Base-by-base conservation (phyloP, 2,888 invertebrate species). In the Mesorhabditis sp. region DNA sequence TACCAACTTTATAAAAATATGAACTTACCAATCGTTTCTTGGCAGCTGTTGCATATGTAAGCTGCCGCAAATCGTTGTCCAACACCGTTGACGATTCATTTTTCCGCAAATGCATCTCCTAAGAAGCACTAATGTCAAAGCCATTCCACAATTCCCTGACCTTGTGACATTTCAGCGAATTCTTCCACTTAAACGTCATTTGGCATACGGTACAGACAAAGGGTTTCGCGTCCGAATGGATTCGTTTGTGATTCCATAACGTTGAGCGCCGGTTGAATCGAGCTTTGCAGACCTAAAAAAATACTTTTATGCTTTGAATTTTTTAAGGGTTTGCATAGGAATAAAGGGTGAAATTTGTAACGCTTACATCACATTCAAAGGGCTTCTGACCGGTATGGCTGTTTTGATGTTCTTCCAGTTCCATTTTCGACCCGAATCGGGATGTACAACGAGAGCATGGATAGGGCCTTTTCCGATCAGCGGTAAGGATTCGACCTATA, bases 131-230 rank as follows among this genome's bases (percentile, higher is more conserved):
- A 50, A 13, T 2, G 66, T 71, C 58, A 67, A 41, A 69, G 5
- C 6, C 65, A 4, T 43, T 15, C 6, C 43, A 64, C 69, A 70
- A 63, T 61, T 50, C 6, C 70, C 74, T 68, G 66, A 80, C 78
- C 70, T 78, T 78, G 43, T 74, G 77, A 81, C 76, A 85, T 50
- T 50, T 83, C 13, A 82, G 75, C 7, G 76, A 76, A 69, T 85
- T 85, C 70, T 85, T 85, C 85, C 85, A 85, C 69, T 86, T 86
- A 78, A 85, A 86, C 43, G 80, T 81, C 85, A 84, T 84, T 62
- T 82, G 76, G 67, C 85, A 85, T 28, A 85, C 82, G 58, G 80
- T 81, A 70, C 85, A 85, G 45, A 79, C 78, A 73, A 85, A 85
- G 6, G 85, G 85, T 67, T 83, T 83, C 10, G 82, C 80, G 68